Base-by-base conservation (phyloP, 2,113 vertebrate genomes). In the Donacobius atricapilla region DNA sequence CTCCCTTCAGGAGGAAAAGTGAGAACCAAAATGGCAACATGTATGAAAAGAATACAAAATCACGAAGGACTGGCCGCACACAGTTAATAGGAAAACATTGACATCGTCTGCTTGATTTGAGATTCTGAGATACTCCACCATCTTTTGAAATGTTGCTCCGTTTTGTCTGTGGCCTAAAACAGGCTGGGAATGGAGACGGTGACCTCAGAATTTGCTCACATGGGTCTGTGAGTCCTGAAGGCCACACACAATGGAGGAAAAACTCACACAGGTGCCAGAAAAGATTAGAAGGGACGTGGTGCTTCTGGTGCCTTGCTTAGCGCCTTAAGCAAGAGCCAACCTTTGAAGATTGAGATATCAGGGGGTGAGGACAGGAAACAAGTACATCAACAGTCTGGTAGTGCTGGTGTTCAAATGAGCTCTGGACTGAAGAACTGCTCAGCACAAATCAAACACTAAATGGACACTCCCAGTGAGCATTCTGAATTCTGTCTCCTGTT, bases 71-170 rank as follows among this genome's bases (percentile, higher is more conserved):
- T 64, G 25, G 14, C 37, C 64, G 27, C 14, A 14, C 57, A 15
- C 11, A 45, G n/a, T 20, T 20, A 40, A 45, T 0, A 35, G 25
- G 21, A 71, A 76, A 69, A 33, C 19, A 39, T 0, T 22, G 20
- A 47, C 70, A 30, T 4, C 13, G 5, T 40, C 24, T 35, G 14
- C 8, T 25, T 45, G 39, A 8, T 63, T 17, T 37, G 39, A 31
- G 53, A 28, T 50, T 76, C 39, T 31, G 51, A 75, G 66, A 11
- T 30, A 25, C 7, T 56, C 7, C 33, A 17, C 6, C 8, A 13
- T 7, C 14, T 75, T 37, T 37, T 54, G 23, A 60, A 50, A 39
- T 37, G 44, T 12, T 84, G 7, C 47, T 72, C 44, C 45, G 17
- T 15, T 54, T 82, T 25, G n/a, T 27, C 64, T 28, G 3, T 9